Conservation (phyloP, 2,797 vertebrate species). For the Jordanella pulchra region DNA sequence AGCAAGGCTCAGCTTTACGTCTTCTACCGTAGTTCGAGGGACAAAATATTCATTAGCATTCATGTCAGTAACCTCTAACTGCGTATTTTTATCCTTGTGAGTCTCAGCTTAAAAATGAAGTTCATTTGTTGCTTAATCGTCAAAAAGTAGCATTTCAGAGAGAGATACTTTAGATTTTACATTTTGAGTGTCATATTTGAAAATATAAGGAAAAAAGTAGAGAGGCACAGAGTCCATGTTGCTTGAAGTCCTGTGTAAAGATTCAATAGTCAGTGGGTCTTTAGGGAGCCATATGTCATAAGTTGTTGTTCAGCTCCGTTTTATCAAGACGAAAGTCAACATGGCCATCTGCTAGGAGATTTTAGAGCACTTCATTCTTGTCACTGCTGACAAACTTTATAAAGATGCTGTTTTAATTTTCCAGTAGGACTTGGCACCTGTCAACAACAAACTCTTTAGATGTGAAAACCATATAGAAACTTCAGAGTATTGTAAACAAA, state of each 20-base stretch:
- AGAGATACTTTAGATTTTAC: neutral
- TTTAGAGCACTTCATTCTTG: neutral
- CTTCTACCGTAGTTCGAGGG: no score
- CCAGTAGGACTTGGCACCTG: neutral
- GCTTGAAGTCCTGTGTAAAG: neutral
- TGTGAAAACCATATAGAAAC: neutral
- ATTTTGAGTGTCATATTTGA: neutral
- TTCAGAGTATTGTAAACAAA: neutral
- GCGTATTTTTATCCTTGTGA: no score
- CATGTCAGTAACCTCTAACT: no score
- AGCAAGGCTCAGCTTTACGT: no score
- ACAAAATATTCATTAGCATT: no score
- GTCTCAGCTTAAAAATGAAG: no score
- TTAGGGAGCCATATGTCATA: neutral
- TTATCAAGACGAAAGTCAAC: neutral
- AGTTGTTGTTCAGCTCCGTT: neutral
- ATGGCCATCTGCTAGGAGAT: neutral
- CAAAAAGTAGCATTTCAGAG: neutral
- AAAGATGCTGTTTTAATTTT: neutral
- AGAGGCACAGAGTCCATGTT: neutral
- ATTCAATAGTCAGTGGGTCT: neutral
- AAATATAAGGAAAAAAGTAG: neutral
- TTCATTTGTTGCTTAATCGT: neutral
- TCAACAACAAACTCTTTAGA: neutral
- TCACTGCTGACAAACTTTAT: neutral